Evolutionary conservation across 2,797 vertebrate genomes (phyloP), one percentile per base, ranked within the genome.

Genomic region (Gadopsis bispinosus): DNA sequence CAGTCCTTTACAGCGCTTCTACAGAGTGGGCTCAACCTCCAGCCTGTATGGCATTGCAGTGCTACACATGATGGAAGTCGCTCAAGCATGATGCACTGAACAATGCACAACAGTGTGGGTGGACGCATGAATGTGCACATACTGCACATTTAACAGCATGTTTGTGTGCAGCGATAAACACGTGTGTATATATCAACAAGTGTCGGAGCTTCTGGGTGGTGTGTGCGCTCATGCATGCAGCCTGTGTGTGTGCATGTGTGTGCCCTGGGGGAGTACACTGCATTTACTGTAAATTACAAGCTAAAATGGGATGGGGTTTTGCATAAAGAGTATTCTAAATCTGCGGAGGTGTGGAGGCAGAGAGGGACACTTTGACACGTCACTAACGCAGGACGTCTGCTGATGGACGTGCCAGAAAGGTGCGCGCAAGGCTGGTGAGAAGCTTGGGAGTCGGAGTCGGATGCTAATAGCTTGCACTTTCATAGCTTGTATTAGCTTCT

Each of bases 81-180:
- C 83, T 84, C 65, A 39, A 84, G 90, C 84, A 68, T 67, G 75
- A 81, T 37, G 43, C 83, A 66, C 77, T 94, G 71, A 91, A 92
- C 26, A 2, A 26, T 26, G 26, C 26, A 85, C 51, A 80, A 88
- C 76, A 54, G 83, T 16, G 51, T 84, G 88, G 84, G 89, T 69
- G 77, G 75, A 89, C 31, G 65, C 16, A 20, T 63, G 43, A 64
- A 43, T 63, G 71, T 83, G 54, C 47, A 3, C 45, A 37, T 51
- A 16, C 61, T 37, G 65, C 47, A 50, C 58, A 67, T 29, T 67
- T 69, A 22, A 50, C 10, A 50, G 50, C 17, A 1, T 1, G 41
- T 3, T 33, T 41, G 35, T 58, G 58, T 37, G 19, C 19, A 16
- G 12, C 2, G 17, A 35, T 73, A 55, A 64, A 76, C 31, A 26